Evolutionary conservation across 2,113 vertebrate genomes (phyloP).

Genomic region (Eudyptes chrysolophus): DNA sequence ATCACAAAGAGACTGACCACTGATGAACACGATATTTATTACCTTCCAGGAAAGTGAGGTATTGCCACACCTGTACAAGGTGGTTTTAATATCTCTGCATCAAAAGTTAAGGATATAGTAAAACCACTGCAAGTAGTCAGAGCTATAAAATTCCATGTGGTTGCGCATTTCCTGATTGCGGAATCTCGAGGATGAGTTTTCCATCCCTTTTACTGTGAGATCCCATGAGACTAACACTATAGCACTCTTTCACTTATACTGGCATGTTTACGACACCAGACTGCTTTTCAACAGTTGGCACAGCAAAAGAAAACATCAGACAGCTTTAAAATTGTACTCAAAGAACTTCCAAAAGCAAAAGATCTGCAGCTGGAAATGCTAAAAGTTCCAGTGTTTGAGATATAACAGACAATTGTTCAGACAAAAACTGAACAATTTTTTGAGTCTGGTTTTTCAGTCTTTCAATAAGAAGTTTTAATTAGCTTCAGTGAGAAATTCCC

Average conservation of each 20-base stretch:
- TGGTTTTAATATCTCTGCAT: constrained; percentile 20
- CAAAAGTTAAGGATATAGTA: constrained; percentile 11
- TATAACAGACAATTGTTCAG: no score
- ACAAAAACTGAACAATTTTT: background rate
- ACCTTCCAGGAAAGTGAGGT: constrained; percentile 41
- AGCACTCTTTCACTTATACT: background rate
- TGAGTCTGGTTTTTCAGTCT: background rate
- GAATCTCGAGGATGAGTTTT: constrained; percentile 3
- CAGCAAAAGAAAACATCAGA: background rate
- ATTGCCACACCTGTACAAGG: constrained; percentile 25
- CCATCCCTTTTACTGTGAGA: background rate
- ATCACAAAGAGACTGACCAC: constrained; percentile 70
- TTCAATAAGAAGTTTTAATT: background rate
- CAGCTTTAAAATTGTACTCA: background rate
- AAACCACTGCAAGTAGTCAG: background rate
- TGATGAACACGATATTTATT: constrained; percentile 69
- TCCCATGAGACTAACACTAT: background rate
- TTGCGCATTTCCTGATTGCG: background rate
- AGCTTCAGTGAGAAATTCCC: background rate
- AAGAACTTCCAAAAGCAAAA: background rate
- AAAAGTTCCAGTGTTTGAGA: background rate
- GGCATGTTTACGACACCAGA: background rate
- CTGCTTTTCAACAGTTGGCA: constrained; percentile 15
- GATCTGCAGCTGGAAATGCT: background rate
- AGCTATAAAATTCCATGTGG: background rate